A percentile compares a stretch with the other conserved stretches of the same genome.
Conservation (phyloP, 2,888 invertebrate genomes). For the Branchellion lobata region DNA sequence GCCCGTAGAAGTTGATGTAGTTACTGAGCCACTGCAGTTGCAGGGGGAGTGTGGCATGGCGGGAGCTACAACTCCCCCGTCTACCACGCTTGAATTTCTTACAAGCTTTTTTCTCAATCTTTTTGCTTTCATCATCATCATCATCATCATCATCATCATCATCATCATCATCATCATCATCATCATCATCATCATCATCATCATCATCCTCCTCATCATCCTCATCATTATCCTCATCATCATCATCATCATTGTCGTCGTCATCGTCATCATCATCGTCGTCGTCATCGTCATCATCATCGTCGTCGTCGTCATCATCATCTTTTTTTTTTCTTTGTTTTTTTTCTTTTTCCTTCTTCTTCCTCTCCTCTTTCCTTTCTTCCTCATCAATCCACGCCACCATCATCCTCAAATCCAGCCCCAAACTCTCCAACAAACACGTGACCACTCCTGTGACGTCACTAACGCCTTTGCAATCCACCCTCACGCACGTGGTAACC, state of each 20-base stretch:
- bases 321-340: neutral
- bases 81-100: too few relatives aligned
- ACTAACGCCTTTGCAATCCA: neutral
- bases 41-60: too few relatives aligned
- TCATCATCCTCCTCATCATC: conserved; percentile 41
- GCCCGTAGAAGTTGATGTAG: neutral
- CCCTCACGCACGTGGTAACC: neutral
- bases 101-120: too few relatives aligned
- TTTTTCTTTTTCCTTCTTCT: neutral
- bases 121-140: too few relatives aligned
- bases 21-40: neutral
- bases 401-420: neutral
- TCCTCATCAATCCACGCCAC: neutral
- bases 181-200: neutral
- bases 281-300: conserved; percentile 9
- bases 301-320: neutral
- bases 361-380: neutral
- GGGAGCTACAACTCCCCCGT: too few relatives aligned
- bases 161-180: too few relatives aligned
- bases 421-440: neutral
- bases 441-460: neutral
- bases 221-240: conserved; percentile 25
- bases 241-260: neutral
- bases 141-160: too few relatives aligned
- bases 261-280: conserved; percentile 14